Percentiles rank a stretch among this genome's conserved stretches.
phyloP scores from a whole-genome alignment of 2,797 vertebrate genomes.

The Syngnathus acus region DNA sequence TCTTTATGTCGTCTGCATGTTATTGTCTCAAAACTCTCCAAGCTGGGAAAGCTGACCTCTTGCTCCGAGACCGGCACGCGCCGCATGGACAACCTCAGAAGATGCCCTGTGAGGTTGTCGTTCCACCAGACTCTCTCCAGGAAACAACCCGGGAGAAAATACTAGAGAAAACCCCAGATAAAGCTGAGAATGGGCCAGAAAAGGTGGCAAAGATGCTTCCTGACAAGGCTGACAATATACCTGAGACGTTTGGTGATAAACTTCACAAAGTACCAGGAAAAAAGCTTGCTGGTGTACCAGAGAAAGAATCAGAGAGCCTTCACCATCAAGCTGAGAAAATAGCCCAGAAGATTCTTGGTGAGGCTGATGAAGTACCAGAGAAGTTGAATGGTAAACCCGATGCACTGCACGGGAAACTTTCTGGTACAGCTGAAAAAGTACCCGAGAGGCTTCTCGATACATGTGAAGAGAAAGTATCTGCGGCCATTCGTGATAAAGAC shows the following conservation, averaged over 20 bases:
- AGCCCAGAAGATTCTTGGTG: not conserved
- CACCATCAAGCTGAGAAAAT: not conserved
- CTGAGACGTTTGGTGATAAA: not conserved
- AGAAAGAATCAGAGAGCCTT: not conserved
- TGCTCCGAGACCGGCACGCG: conserved; percentile 21
- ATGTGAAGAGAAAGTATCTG: too few relatives aligned
- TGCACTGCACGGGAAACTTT: too few relatives aligned
- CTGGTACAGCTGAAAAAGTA: not conserved
- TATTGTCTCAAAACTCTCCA: conserved; percentile 61
- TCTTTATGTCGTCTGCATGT: conserved; percentile 45
- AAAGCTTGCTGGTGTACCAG: not conserved
- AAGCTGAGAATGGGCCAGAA: not conserved
- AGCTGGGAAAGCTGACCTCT: conserved; percentile 46
- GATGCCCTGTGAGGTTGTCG: conserved; percentile 20
- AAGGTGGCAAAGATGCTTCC: not conserved
- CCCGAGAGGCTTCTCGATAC: not conserved
- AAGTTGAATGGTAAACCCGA: not conserved
- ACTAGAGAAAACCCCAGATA: not conserved
- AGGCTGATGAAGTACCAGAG: not conserved
- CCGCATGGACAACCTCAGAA: conserved; percentile 27
- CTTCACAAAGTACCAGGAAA: not conserved
- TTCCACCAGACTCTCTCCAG: conserved; percentile 11
- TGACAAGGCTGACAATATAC: not conserved
- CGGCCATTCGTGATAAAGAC: not conserved
- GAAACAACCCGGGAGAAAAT: conserved; percentile 16